Base-by-base conservation (phyloP, 2,797 vertebrate species). In the Aulostomus chinensis region DNA sequence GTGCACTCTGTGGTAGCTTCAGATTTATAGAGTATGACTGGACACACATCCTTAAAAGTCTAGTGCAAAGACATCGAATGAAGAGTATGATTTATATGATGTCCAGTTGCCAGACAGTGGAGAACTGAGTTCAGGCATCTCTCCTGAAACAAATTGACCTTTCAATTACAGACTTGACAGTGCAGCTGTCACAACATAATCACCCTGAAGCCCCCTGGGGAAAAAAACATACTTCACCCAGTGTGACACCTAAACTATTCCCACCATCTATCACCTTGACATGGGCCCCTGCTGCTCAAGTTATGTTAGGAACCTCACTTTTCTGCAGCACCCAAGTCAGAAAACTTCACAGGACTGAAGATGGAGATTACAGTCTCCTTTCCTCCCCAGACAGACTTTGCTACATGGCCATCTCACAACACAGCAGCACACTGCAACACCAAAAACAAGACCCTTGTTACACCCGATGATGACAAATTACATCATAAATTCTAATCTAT, bases 121-220 rank as follows among this genome's bases (percentile, higher is more conserved):
- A 26, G 9, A 51, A 16, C 15, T 11, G 36, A 64, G 8, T 39
- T 35, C 11, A 42, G 30, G 8, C 22, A 21, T 32, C 16, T 22
- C 36, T 2, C n/a, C 18, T n/a, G 10, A 14, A 51, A 57, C 41
- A 56, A 54, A 62, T 1, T 55, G 28, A 78, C 73, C 56, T 40
- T 56, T 68, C 25, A 50, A 17, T 67, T 54, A 41, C 10, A 38
- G 31, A 11, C 32, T 20, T 16, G 26, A 41, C 20, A 31, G 50
- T 31, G 22, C 62, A 76, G 75, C 77, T 83, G 79, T 65, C 68
- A 75, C 40, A 76, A 72, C 68, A 76, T 58, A 41, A 61, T 45
- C 61, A 65, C 49, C 16, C 46, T 3, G 10, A 36, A 21, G 14
- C 47, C 34, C 46, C 32, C 4, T 32, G 6, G 39, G 29, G 4